Evolutionary conservation across 1,140 invertebrate genomes (phyloP).

Genomic region (Pogonomyrmex californicus): DNA sequence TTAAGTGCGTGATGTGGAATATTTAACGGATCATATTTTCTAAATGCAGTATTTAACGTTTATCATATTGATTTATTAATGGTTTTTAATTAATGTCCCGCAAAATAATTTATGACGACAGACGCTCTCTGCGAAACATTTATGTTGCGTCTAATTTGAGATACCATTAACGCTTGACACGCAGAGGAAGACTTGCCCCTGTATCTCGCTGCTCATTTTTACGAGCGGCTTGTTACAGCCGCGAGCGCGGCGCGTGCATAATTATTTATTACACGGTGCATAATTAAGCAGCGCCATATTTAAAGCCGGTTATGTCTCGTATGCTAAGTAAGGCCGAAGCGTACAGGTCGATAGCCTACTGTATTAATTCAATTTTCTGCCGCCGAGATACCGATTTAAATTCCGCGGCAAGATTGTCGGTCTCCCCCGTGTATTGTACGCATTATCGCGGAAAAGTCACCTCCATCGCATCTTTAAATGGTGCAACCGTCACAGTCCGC

Average conservation of each 20-base stretch:
- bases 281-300: conserved; percentile 56
- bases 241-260: conserved; percentile 35
- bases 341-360: conserved; percentile 35
- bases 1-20: neutral
- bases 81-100: conserved; percentile 5
- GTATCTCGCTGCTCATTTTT: conserved; percentile 53
- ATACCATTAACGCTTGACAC: conserved; percentile 37
- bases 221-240: conserved; percentile 44
- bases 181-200: conserved; percentile 2
- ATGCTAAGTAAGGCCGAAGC: conserved; percentile 49
- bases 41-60: neutral
- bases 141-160: conserved; percentile 38
- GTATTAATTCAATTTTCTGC: conserved; percentile 53
- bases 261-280: conserved; percentile 42
- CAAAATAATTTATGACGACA: neutral
- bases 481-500: neutral
- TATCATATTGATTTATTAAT: neutral
- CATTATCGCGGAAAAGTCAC: neutral
- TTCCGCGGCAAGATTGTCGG: neutral
- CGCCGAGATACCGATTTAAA: conserved; percentile 27
- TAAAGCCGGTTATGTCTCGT: conserved; percentile 46
- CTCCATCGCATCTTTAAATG: conserved; percentile 17
- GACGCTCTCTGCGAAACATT: neutral
- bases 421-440: neutral
- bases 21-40: neutral